phyloP scores from a whole-genome alignment of 2,888 invertebrate genomes.

The Caradrina kadenii region DNA sequence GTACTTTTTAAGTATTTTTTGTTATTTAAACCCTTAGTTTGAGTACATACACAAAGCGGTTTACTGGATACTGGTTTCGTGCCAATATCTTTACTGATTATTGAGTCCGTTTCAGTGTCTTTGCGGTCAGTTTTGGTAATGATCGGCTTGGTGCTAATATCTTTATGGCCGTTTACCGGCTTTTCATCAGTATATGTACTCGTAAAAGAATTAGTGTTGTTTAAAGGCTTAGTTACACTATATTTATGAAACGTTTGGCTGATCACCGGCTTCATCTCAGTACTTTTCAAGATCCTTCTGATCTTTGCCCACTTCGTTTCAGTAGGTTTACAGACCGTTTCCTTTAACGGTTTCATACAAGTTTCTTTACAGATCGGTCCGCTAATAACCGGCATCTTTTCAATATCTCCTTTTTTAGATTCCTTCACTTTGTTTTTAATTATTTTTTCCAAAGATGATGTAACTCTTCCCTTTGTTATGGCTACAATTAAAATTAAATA shows the following conservation, averaged over 20 bases:
- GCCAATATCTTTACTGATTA: background rate
- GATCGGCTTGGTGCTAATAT: background rate
- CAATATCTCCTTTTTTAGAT: background rate
- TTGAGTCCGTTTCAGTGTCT: background rate
- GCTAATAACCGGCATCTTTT: too few relatives aligned
- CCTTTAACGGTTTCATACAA: background rate
- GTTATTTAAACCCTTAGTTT: background rate
- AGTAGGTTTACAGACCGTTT: background rate
- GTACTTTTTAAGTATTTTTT: too few relatives aligned
- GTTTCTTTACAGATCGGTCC: too few relatives aligned
- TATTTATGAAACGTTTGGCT: too few relatives aligned
- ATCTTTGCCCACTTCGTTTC: too few relatives aligned
- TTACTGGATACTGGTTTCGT: background rate
- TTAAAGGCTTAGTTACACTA: too few relatives aligned
- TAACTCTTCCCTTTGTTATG: background rate
- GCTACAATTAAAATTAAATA: constrained; percentile 4
- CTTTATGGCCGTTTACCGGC: background rate
- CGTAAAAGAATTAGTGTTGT: too few relatives aligned
- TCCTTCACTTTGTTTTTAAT: constrained; percentile 10
- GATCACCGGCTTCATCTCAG: too few relatives aligned
- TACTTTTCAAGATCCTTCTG: too few relatives aligned
- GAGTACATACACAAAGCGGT: background rate
- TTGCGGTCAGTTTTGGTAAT: too few relatives aligned
- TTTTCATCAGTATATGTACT: background rate
- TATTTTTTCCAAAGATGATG: constrained; percentile 23